Base-by-base conservation (phyloP, 2,888 invertebrate species). In the Eudasyphora cyanicolor region DNA sequence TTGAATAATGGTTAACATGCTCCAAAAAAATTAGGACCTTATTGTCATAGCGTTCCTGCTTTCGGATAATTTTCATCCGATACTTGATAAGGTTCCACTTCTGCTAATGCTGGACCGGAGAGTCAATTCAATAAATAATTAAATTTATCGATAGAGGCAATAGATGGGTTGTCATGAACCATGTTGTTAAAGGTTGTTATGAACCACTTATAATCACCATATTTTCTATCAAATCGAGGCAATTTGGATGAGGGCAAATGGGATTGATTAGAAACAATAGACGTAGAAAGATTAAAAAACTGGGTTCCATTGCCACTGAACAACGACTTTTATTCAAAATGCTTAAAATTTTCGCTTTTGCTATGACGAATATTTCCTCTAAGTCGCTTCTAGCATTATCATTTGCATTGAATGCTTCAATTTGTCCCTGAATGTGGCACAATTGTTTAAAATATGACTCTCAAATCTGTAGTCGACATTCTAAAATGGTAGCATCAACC, bases 361-460 rank as follows among this genome's bases (percentile, higher is more conserved):
- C 38, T 0, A 0, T 17, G 6, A 74, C 49, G n/a, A 67, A 71
- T 17, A 60, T 14, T 32, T 82, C 73, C n/a, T 77, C 73, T 2
- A 74, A 21, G 29, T 79, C 74, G 32, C 73, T 49, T 62, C 74
- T 24, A 2, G 35, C 27, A 42, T 42, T 76, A 62, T 82, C 77
- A 14, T 24, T n/a, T 5, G 69, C 32, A 35, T 7, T 42, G 10
- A 82, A 17, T n/a, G 51, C 29, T 74, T 83, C 79, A 35, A 83
- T 83, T 77, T 77, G 69, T 1, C 70, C 51, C 60, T 83, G 77
- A 2, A 80, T 62, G 54, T 83, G 51, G 1, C 51, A 57, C 19
- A 76, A 29, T 75, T 80, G 83, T 57, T 77, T 77, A 19, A 83
- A 77, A 51, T 80, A 74, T 2, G 75, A 74, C 54, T 80, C 76